Evolutionary conservation across 2,797 vertebrate genomes (phyloP), one percentile per base, ranked within the genome.

Genomic region (Fistularia commersonii): DNA sequence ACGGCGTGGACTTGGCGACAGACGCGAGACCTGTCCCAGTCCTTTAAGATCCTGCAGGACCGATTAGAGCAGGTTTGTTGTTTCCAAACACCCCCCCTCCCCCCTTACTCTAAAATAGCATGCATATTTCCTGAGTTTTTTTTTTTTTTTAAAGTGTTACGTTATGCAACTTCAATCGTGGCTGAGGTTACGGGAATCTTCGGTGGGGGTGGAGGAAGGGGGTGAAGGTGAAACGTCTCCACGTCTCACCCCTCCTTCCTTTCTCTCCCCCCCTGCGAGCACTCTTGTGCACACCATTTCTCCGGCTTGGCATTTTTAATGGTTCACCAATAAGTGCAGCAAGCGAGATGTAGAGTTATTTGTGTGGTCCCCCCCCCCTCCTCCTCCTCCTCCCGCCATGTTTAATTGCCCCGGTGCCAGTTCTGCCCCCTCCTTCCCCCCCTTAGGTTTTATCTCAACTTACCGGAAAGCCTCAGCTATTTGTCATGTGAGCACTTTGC

Each of bases 1-100:
- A 90, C 90, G 61, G 88, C 85, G 55, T 90, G 90, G 89, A 91
- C 91, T 14, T 89, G 90, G 91, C 72, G 88, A 35, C 88, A 92
- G 66, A 91, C 89, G 60, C 87, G 86, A 61, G 90, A 90, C 77
- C 81, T 92, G 83, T 89, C 89, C 11, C 86, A 84, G 69, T 91
- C 91, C 61, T 90, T 92, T 45, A 84, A 86, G 83, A 85, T 81
- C 66, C 86, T 92, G 77, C 87, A 90, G 71, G 88, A 88, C 54
- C 85, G 87, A 62, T 69, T 91, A 42, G 88, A 91, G 66, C 90
- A 92, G 88, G 91, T 92, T 76, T 67, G 85, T 77, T 3, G 48
- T 11, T 34, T 1, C 40, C 46, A 49, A 15, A 40, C 49, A 8
- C 23, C 14, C 15, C 6, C 23, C 23, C 23, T 23, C 23, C 23